These are phyloP conservation scores for Drosophila birchii DNA, from an alignment of 2,888 invertebrate genomes.

Conservation along the genomic window DNA sequence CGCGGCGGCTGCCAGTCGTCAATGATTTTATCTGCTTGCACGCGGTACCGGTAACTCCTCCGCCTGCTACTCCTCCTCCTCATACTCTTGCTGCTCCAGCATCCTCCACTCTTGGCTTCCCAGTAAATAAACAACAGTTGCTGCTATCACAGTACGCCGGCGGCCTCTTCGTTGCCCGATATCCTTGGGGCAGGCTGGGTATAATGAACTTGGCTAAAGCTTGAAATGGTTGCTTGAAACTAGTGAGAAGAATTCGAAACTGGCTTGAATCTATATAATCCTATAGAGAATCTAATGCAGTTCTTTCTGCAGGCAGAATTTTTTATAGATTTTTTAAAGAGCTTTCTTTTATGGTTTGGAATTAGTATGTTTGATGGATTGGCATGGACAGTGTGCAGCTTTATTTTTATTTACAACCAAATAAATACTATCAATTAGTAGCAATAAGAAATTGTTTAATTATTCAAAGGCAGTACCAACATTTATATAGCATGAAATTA, in stretches of 20 bases:
- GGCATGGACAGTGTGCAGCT: neutral
- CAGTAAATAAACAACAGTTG: constrained; percentile 45
- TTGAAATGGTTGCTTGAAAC: neutral
- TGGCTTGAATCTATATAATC: constrained; percentile 18
- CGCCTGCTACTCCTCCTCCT: neutral
- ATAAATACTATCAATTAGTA: neutral
- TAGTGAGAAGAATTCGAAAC: constrained; percentile 34
- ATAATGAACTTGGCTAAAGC: constrained; percentile 30
- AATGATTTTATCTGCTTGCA: constrained; percentile 71
- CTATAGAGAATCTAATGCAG: constrained; percentile 18
- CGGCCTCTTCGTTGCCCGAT: constrained; percentile 36
- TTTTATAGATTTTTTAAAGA: neutral
- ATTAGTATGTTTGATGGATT: no score
- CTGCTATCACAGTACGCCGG: constrained; percentile 34
- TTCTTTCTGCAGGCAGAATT: neutral
- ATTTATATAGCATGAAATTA: neutral
- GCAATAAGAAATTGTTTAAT: neutral
- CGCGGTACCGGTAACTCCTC: constrained; percentile 41
- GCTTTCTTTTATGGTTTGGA: neutral
- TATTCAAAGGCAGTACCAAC: neutral
- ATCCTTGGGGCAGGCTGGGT: constrained; percentile 31
- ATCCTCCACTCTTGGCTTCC: constrained; percentile 7
- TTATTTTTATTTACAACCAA: neutral
- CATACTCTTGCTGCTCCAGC: neutral
- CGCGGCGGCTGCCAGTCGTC: constrained; percentile 46